Percentiles rank a stretch among this genome's conserved stretches.
Conservation (phyloP, 2,888 invertebrate genomes). For the Ctena decussata region DNA sequence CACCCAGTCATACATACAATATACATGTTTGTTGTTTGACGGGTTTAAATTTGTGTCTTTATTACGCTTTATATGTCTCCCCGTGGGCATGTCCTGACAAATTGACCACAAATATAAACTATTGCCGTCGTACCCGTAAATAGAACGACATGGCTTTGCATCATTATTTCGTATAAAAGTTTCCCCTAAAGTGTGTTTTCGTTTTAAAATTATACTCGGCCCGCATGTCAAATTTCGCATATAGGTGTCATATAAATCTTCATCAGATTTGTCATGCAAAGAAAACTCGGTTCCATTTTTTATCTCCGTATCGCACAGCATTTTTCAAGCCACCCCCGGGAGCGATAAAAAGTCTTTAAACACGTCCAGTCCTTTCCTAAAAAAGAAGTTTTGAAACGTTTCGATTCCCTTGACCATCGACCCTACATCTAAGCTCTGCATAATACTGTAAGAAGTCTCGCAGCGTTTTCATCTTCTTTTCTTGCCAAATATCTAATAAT, state of each 20-base stretch:
- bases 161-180: constrained; percentile 7
- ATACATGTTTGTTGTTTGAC: not conserved
- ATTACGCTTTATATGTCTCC: not conserved
- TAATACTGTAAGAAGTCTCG: not conserved
- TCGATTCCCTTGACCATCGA: not conserved
- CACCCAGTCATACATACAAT: not conserved
- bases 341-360: constrained; percentile 36
- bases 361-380: not conserved
- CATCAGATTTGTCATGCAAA: constrained; percentile 11
- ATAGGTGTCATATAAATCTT: constrained; percentile 20
- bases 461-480: too few relatives aligned
- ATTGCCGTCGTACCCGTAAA: constrained; percentile 50
- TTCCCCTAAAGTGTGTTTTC: constrained; percentile 16
- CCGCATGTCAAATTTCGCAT: constrained; percentile 31
- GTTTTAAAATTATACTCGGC: constrained; percentile 28
- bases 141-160: constrained; percentile 20
- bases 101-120: constrained; percentile 29
- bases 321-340: constrained; percentile 34
- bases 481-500: too few relatives aligned
- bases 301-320: constrained; percentile 29
- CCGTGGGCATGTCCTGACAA: not conserved
- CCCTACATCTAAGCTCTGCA: not conserved
- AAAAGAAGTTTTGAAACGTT: not conserved
- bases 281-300: constrained; percentile 14
- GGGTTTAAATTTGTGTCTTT: not conserved